phyloP scores from a whole-genome alignment of 2,113 vertebrate species.

The Syngnathus scovelli region DNA sequence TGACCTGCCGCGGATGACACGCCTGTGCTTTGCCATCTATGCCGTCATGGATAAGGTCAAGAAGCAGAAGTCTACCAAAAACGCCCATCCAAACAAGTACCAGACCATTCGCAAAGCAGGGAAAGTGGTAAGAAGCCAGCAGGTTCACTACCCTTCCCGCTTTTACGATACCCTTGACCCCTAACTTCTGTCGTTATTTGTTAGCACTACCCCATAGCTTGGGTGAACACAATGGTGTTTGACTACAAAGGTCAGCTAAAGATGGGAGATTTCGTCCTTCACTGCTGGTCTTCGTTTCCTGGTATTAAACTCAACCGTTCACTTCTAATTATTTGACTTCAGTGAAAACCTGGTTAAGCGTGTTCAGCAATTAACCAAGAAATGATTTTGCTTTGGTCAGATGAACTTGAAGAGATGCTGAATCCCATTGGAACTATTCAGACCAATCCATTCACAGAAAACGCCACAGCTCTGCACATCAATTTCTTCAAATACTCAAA shows the following conservation, averaged over 20 bases:
- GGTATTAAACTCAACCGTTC: constrained; percentile 62
- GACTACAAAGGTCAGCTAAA: constrained; percentile 95
- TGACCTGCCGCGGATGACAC: constrained; percentile 94
- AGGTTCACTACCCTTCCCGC: not conserved
- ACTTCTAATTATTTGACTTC: not conserved
- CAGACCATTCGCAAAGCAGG: constrained; percentile 97
- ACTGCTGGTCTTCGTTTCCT: constrained; percentile 98
- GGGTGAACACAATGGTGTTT: constrained; percentile 99
- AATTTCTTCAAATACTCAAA: constrained; percentile 84
- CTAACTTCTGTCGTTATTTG: constrained; percentile 12
- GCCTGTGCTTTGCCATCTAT: constrained; percentile 93
- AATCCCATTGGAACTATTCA: constrained; percentile 97
- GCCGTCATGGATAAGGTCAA: constrained; percentile 94
- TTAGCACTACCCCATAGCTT: constrained; percentile 96
- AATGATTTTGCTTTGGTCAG: constrained; percentile 55
- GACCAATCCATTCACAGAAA: constrained; percentile 94
- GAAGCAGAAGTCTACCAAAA: constrained; percentile 89
- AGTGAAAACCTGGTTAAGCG: not conserved
- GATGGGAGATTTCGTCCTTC: constrained; percentile 82
- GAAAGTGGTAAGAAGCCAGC: constrained; percentile 82
- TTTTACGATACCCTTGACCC: not conserved
- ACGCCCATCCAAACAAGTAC: constrained; percentile 84
- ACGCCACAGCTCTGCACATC: constrained; percentile 89
- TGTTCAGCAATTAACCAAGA: not conserved
- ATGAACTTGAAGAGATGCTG: constrained; percentile 99